phyloP scores from a whole-genome alignment of 53 echinoderm and acorn worm species.

The Patiria pectinifera region DNA sequence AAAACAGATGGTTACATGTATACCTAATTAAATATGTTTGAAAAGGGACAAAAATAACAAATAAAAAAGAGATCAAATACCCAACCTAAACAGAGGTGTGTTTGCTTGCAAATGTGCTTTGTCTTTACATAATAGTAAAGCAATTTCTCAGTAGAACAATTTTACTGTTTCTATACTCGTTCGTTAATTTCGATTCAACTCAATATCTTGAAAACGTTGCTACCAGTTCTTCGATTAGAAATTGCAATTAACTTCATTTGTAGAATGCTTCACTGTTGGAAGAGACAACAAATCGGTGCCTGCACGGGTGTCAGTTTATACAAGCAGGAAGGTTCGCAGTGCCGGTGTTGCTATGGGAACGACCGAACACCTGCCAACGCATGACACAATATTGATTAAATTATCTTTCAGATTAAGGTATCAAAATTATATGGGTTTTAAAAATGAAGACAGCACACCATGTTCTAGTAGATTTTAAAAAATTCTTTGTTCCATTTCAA shows the following conservation, averaged over 20 bases:
- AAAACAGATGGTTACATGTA: no score
- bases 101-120: no score
- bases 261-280: background rate
- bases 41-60: no score
- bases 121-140: no score
- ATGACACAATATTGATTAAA: background rate
- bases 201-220: background rate
- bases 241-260: background rate
- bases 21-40: no score
- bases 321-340: background rate
- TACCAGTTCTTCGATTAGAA: background rate
- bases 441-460: background rate
- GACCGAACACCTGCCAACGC: slow-evolving; percentile 25
- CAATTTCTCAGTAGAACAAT: no score
- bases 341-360: slow-evolving; percentile 25
- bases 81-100: no score
- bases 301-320: background rate
- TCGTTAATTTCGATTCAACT: no score
- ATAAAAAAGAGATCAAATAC: no score
- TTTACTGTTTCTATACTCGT: no score
- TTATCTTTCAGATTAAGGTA: background rate
- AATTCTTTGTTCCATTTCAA: background rate
- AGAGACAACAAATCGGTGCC: background rate
- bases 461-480: background rate
- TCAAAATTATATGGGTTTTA: background rate